These are phyloP conservation scores for Dermolepida albohirtum DNA, from an alignment of 2,888 invertebrate species.

Conservation along the genomic window DNA sequence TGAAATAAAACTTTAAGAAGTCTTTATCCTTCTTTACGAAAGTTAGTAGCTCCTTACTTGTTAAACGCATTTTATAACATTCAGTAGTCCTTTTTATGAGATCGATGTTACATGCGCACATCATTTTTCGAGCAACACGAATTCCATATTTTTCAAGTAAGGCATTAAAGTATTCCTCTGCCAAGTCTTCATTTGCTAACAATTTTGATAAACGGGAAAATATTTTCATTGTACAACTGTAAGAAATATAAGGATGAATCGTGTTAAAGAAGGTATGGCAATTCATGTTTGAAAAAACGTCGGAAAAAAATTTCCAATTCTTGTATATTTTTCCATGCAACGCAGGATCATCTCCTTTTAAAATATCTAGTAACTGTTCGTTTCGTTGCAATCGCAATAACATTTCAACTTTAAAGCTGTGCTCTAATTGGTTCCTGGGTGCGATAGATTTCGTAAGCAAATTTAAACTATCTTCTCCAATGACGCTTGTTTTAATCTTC, in stretches of 20 bases:
- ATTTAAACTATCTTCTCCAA: neutral
- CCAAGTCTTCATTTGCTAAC: slow-evolving; percentile 31
- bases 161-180: slow-evolving; percentile 39
- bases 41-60: slow-evolving; percentile 31
- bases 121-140: slow-evolving; percentile 25
- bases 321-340: slow-evolving; percentile 27
- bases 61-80: slow-evolving; percentile 29
- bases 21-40: slow-evolving; percentile 30
- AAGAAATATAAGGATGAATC: slow-evolving; percentile 41
- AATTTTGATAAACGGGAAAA: slow-evolving; percentile 30
- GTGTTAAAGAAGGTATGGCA: slow-evolving; percentile 25
- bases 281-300: slow-evolving; percentile 18
- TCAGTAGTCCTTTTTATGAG: slow-evolving; percentile 16
- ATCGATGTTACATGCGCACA: slow-evolving; percentile 39
- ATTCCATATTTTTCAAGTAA: slow-evolving; percentile 39
- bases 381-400: slow-evolving; percentile 34
- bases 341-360: slow-evolving; percentile 33
- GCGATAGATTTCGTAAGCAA: neutral
- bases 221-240: slow-evolving; percentile 30
- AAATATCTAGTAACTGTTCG: slow-evolving; percentile 25
- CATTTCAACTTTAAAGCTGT: slow-evolving; percentile 39
- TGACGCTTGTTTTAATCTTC: slow-evolving; percentile 1
- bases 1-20: slow-evolving; percentile 40
- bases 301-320: slow-evolving; percentile 20
- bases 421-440: slow-evolving; percentile 37